phyloP scores from a whole-genome alignment of 2,888 invertebrate genomes.

The Scaeva pyrastri region DNA sequence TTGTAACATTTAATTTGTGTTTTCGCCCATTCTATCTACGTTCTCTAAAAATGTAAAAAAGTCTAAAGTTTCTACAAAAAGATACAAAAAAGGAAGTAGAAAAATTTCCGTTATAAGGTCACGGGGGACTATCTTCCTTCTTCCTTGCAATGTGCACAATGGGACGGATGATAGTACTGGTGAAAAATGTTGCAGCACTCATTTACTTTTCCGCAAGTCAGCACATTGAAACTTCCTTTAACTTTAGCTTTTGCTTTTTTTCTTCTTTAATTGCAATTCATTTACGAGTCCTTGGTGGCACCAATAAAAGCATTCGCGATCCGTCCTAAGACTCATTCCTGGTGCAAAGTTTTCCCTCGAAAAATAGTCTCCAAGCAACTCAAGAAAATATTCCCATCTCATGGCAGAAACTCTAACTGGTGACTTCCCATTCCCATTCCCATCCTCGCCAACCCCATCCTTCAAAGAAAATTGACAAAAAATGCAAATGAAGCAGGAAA shows the following conservation, averaged over 20 bases:
- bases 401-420: slow-evolving; percentile 59
- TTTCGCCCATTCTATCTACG: slow-evolving; percentile 42
- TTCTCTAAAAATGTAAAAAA: slow-evolving; percentile 21
- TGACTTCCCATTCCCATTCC: slow-evolving; percentile 11
- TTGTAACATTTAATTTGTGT: slow-evolving; percentile 72
- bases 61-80: slow-evolving; percentile 55
- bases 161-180: slow-evolving; percentile 68
- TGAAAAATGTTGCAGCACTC: slow-evolving; percentile 75
- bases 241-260: slow-evolving; percentile 43
- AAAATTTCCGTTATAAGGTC: slow-evolving; percentile 56
- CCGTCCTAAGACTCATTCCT: slow-evolving; percentile 53
- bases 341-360: slow-evolving; percentile 48
- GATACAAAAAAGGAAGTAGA: slow-evolving; percentile 25
- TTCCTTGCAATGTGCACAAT: slow-evolving; percentile 70
- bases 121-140: slow-evolving; percentile 59
- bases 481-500: slow-evolving; percentile 74
- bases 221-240: slow-evolving; percentile 61
- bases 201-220: slow-evolving; percentile 75
- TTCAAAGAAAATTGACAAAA: slow-evolving; percentile 72
- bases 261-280: slow-evolving; percentile 73
- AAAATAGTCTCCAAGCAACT: slow-evolving; percentile 44
- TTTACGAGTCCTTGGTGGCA: slow-evolving; percentile 72
- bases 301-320: slow-evolving; percentile 68
- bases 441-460: slow-evolving; percentile 8
- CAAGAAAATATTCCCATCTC: slow-evolving; percentile 41